Evolutionary conservation across 2,113 vertebrate species (phyloP).

Genomic region (Nestor notabilis): DNA sequence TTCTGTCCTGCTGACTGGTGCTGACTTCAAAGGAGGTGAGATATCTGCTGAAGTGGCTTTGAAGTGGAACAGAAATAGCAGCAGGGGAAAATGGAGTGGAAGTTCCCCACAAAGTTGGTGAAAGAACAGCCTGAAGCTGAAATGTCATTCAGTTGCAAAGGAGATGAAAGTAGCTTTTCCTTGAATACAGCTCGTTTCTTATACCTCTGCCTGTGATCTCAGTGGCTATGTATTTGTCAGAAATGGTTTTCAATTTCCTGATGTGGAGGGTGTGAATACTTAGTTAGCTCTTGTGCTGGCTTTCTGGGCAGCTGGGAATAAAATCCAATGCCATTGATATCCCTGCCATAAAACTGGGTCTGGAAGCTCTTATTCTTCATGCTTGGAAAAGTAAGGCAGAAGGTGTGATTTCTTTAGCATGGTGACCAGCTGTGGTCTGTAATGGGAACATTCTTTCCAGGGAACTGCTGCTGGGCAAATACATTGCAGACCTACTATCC

Average conservation of each 20-base stretch:
- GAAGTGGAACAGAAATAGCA: neutral
- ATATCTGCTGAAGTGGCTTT: neutral
- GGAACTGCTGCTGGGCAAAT: neutral
- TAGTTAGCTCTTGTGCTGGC: neutral
- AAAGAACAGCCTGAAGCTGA: neutral
- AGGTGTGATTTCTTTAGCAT: neutral
- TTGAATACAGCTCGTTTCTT: neutral
- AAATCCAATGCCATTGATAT: neutral
- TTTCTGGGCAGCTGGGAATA: neutral
- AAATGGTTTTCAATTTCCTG: neutral
- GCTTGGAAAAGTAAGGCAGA: neutral
- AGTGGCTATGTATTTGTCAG: neutral
- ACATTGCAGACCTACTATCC: neutral
- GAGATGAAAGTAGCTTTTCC: neutral
- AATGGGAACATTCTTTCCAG: neutral
- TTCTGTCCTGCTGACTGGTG: neutral
- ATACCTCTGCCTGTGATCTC: neutral
- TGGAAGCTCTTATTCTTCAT: neutral
- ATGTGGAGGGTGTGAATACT: neutral
- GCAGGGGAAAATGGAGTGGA: neutral
- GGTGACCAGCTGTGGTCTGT: neutral
- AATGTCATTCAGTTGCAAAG: neutral
- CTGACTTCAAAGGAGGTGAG: neutral
- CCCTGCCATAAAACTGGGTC: neutral
- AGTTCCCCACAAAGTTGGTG: neutral